Evolutionary conservation across 2,888 invertebrate genomes (phyloP).

Genomic region (Mycalesis mineus): DNA sequence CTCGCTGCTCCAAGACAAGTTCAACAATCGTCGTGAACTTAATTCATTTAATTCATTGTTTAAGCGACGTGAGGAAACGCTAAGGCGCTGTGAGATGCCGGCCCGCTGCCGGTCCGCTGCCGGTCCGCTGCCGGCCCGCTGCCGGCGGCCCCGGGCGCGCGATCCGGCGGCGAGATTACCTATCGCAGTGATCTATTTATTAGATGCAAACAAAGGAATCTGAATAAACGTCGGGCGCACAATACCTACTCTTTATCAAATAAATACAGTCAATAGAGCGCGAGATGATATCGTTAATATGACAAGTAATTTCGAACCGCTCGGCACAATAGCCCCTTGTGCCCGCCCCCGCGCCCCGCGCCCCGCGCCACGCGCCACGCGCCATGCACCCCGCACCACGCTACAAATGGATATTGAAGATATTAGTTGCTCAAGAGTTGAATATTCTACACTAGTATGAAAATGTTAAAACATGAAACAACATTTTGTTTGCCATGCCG

Average conservation of each 20-base stretch:
- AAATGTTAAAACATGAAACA: too few relatives aligned
- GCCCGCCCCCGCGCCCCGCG: slow-evolving; percentile 5
- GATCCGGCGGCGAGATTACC: slow-evolving; percentile 22
- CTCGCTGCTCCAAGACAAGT: too few relatives aligned
- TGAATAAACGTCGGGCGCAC: slow-evolving; percentile 33
- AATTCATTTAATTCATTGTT: too few relatives aligned
- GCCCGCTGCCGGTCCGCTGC: not conserved
- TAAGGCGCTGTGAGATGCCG: too few relatives aligned
- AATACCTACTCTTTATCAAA: slow-evolving; percentile 33
- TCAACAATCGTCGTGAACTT: too few relatives aligned
- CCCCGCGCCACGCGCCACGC: too few relatives aligned
- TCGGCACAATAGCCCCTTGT: slow-evolving; percentile 35
- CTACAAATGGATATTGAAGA: too few relatives aligned
- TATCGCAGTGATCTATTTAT: slow-evolving; percentile 35
- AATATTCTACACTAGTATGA: too few relatives aligned
- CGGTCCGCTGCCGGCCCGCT: not conserved
- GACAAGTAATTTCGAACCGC: slow-evolving; percentile 37
- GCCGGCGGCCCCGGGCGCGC: not conserved
- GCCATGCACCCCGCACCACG: too few relatives aligned
- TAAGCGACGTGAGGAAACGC: too few relatives aligned
- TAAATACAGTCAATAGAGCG: slow-evolving; percentile 27
- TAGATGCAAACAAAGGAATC: slow-evolving; percentile 39
- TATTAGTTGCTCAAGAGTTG: too few relatives aligned
- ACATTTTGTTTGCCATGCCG: too few relatives aligned
- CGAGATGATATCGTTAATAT: slow-evolving; percentile 35